These are phyloP conservation scores for Pyrgus malvae DNA, from an alignment of 2,888 invertebrate genomes.

Conservation along the genomic window DNA sequence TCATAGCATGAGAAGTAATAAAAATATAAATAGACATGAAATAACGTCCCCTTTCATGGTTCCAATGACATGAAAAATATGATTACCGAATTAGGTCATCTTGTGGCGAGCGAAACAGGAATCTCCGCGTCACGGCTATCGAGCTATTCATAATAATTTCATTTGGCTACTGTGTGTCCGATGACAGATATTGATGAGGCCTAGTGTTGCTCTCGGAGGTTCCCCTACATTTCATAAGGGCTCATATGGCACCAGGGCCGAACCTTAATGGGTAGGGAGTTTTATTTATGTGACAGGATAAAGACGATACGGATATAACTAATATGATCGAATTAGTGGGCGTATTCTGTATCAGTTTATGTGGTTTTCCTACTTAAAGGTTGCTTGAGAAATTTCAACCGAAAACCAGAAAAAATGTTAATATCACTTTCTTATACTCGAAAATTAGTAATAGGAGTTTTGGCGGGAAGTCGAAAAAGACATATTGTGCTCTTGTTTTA, in stretches of 20 bases:
- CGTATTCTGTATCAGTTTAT: slow-evolving; percentile 47
- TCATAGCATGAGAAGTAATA: slow-evolving; percentile 4
- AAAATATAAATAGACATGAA: slow-evolving; percentile 19
- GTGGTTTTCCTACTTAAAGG: slow-evolving; percentile 7
- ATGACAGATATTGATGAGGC: slow-evolving; percentile 76
- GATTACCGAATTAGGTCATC: slow-evolving; percentile 50
- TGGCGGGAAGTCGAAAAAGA: too few relatives aligned
- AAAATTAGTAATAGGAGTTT: too few relatives aligned
- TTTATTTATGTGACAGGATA: slow-evolving; percentile 71
- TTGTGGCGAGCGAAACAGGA: slow-evolving; percentile 56
- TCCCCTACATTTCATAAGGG: slow-evolving; percentile 56
- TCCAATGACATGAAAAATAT: slow-evolving; percentile 29
- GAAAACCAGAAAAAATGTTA: too few relatives aligned
- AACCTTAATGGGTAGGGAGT: slow-evolving; percentile 60
- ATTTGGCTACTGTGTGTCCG: slow-evolving; percentile 70
- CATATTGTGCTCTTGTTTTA: too few relatives aligned
- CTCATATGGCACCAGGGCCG: slow-evolving; percentile 44
- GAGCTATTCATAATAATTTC: slow-evolving; percentile 68
- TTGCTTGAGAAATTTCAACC: not conserved
- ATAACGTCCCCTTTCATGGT: slow-evolving; percentile 12
- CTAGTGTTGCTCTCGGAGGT: slow-evolving; percentile 50
- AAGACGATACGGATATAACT: slow-evolving; percentile 59
- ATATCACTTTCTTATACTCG: too few relatives aligned
- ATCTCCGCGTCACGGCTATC: slow-evolving; percentile 54
- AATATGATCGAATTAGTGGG: slow-evolving; percentile 63